Percentiles rank a stretch among this genome's conserved stretches.
Conservation (phyloP, 2,888 invertebrate species). For the Pheosia tremula region DNA sequence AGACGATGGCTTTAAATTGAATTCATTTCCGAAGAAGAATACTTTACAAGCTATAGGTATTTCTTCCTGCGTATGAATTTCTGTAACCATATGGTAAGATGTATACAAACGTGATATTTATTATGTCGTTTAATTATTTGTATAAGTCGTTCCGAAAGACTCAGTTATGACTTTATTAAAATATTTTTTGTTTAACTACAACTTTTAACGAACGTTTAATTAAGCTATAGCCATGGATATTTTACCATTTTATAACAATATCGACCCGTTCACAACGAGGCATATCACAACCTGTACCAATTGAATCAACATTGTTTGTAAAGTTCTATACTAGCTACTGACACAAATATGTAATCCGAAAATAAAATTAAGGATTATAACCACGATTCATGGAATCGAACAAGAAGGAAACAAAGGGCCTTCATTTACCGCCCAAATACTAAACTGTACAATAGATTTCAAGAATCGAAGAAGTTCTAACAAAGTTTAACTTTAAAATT, state of each 20-base stretch:
- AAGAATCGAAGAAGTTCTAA: conserved; percentile 78
- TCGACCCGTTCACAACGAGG: conserved; percentile 84
- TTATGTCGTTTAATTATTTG: conserved; percentile 71
- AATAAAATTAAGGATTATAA: conserved; percentile 82
- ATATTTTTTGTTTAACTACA: conserved; percentile 81
- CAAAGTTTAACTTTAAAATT: conserved; percentile 76
- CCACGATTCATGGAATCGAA: conserved; percentile 84
- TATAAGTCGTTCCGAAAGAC: conserved; percentile 79
- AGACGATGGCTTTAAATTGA: conserved; percentile 48
- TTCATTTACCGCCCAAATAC: conserved; percentile 74
- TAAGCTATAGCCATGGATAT: conserved; percentile 83
- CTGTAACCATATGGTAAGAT: conserved; percentile 70
- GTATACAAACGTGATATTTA: conserved; percentile 71
- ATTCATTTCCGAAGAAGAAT: conserved; percentile 60
- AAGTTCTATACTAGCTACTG: conserved; percentile 84
- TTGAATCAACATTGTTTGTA: conserved; percentile 85
- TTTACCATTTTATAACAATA: conserved; percentile 83
- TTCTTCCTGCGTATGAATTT: conserved; percentile 64
- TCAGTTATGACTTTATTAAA: conserved; percentile 78
- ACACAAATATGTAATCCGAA: conserved; percentile 78
- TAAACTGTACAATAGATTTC: conserved; percentile 81
- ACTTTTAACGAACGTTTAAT: conserved; percentile 82
- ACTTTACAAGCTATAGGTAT: conserved; percentile 63
- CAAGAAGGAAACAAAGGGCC: conserved; percentile 78
- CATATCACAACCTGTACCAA: conserved; percentile 84